Conservation (phyloP, 2,113 vertebrate species). For the Oryzias curvinotus region DNA sequence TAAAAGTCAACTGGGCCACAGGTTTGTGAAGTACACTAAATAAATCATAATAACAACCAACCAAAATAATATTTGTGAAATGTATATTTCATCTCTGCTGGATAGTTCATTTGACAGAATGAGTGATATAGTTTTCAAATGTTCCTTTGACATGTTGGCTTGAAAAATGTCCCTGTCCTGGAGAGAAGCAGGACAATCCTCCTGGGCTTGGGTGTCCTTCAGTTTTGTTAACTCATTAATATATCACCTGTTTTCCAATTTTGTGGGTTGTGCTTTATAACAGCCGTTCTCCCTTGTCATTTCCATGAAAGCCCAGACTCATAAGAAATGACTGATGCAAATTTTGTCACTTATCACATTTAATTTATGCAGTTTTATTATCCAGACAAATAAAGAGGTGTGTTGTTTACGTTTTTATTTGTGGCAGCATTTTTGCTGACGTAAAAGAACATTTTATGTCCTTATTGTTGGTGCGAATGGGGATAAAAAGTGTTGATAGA, state of each 20-base stretch:
- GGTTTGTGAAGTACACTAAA: background rate
- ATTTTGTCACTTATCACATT: constrained; percentile 90
- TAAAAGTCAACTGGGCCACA: constrained; percentile 2
- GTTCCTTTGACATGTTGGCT: constrained; percentile 34
- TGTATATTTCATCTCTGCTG: constrained; percentile 31
- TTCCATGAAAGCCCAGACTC: constrained; percentile 49
- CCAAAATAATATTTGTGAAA: constrained; percentile 20
- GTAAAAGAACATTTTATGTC: constrained; percentile 94
- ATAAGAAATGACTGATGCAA: constrained; percentile 84
- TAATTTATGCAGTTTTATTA: constrained; percentile 93
- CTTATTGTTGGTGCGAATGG: constrained; percentile 87
- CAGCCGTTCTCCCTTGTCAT: constrained; percentile 47
- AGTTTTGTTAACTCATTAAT: constrained; percentile 62
- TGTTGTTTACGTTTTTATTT: constrained; percentile 91
- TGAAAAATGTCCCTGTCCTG: constrained; percentile 44
- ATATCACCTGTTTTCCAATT: constrained; percentile 54
- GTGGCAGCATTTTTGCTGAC: constrained; percentile 87
- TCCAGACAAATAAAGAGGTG: constrained; percentile 91
- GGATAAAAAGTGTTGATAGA: constrained; percentile 97
- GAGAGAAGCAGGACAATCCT: constrained; percentile 34
- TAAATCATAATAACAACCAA: constrained; percentile 2
- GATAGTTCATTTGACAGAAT: constrained; percentile 34
- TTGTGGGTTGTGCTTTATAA: constrained; percentile 39
- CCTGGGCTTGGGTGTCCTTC: constrained; percentile 54
- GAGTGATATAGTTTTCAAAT: constrained; percentile 45